These are phyloP conservation scores for Agriotes lineatus DNA, from an alignment of 2,888 invertebrate genomes.

Conservation along the genomic window DNA sequence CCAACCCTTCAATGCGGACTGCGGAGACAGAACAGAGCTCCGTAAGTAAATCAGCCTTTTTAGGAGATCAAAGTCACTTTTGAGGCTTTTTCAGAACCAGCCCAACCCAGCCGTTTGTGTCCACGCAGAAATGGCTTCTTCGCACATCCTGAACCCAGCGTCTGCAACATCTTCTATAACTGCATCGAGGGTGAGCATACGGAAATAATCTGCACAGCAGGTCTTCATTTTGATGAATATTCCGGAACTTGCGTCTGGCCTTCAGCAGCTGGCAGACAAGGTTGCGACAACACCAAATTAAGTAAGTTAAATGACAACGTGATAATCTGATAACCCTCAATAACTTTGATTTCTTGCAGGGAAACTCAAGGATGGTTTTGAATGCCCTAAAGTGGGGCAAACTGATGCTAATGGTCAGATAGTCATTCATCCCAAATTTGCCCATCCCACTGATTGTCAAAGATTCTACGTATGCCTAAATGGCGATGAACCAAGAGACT, in stretches of 20 bases:
- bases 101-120: slow-evolving; percentile 78
- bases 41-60: slow-evolving; percentile 74
- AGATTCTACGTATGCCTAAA: slow-evolving; percentile 92
- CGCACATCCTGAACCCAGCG: slow-evolving; percentile 84
- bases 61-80: neutral
- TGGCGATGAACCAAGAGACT: slow-evolving; percentile 87
- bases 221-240: slow-evolving; percentile 91
- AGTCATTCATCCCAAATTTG: slow-evolving; percentile 86
- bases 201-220: slow-evolving; percentile 87
- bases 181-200: slow-evolving; percentile 88
- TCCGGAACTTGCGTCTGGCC: slow-evolving; percentile 94
- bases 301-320: too few species aligned
- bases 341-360: slow-evolving; percentile 64
- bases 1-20: slow-evolving; percentile 92
- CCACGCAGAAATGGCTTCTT: slow-evolving; percentile 92
- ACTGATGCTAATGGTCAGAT: slow-evolving; percentile 78
- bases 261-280: slow-evolving; percentile 80
- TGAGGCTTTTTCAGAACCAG: slow-evolving; percentile 73
- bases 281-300: slow-evolving; percentile 70
- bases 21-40: slow-evolving; percentile 87
- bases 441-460: slow-evolving; percentile 90
- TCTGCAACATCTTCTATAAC: slow-evolving; percentile 90
- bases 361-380: slow-evolving; percentile 85
- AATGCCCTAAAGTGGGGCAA: slow-evolving; percentile 80
- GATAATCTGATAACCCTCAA: too few species aligned